Evolutionary conservation across 2,113 vertebrate species (phyloP), one percentile per base, ranked within the genome.

Genomic region (Hemibates koningsi): DNA sequence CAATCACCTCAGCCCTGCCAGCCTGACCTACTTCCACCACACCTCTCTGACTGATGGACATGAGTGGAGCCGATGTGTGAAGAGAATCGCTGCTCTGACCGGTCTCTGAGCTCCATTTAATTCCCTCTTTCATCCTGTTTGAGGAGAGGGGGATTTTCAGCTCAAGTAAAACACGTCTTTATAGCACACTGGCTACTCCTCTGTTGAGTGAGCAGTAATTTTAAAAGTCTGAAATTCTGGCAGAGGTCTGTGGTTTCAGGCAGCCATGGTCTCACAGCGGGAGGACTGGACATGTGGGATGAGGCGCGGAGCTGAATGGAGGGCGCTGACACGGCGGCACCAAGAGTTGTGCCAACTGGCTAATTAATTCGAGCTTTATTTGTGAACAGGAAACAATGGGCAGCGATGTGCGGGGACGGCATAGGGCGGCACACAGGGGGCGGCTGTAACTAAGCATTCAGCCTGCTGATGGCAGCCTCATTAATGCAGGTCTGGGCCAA

Each of bases 351-450:
- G 94, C 93, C 94, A 94, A 94, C 66, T 71, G 87, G 90, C 93
- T 94, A 93, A 95, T 95, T 95, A 95, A 96, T 94, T 93, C 93
- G 81, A 32, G 90, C 93, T 95, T 94, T 93, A 94, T 93, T 94
- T 90, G 93, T 84, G 92, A 90, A 80, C 61, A 78, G 92, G 87
- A 95, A 92, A 95, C 94, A 95, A 95, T 94, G 93, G 89, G 93
- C 80, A 84, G 93, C 52, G 29, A 93, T 87, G 94, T 91, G 86
- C 83, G 21, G 89, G 91, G 92, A 89, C 86, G 52, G 91, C 68
- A 82, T 86, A 81, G 87, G 87, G 93, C 45, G 79, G 91, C 92
- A 90, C 92, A 91, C 95, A 82, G 90, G 94, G 93, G 93, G 84
- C 93, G 73, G 95, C 88, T 95, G 89, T 90, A 94, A 91, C 92